Percentiles rank a stretch among this genome's conserved stretches.
Conservation (phyloP, 2,797 vertebrate genomes). For the Sparidentex hasta region DNA sequence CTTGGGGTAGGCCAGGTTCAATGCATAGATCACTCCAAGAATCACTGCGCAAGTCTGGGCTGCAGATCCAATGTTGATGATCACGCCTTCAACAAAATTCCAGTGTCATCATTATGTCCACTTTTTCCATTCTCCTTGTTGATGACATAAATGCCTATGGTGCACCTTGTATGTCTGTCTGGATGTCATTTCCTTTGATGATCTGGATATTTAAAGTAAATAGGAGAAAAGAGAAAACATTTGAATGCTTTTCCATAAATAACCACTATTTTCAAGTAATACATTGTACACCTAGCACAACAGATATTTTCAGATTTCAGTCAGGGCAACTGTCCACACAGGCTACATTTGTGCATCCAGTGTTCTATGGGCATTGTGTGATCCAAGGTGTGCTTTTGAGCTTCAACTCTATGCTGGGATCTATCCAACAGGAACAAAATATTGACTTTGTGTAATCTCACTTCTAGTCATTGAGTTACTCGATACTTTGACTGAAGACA, state of each 20-base stretch:
- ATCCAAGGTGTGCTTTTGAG: background rate
- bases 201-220: conserved; percentile 17
- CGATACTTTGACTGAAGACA: too few relatives aligned
- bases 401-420: background rate
- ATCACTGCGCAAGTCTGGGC: conserved; percentile 10
- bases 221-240: conserved; percentile 7
- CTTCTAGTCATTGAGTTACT: too few relatives aligned
- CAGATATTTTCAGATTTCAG: too few relatives aligned
- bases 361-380: background rate
- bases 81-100: conserved; percentile 11
- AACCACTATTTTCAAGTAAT: too few relatives aligned
- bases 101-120: conserved; percentile 12
- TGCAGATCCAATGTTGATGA: conserved; percentile 27
- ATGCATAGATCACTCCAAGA: conserved; percentile 10
- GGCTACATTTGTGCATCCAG: background rate
- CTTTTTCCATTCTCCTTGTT: conserved; percentile 8
- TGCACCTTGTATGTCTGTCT: background rate
- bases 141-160: conserved; percentile 26
- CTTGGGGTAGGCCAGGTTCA: conserved; percentile 27
- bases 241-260: background rate
- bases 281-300: too few relatives aligned
- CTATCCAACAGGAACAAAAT: background rate
- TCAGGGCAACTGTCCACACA: too few relatives aligned
- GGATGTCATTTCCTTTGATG: conserved; percentile 3
- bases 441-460: background rate